These are phyloP conservation scores for Theristicus caerulescens DNA, from an alignment of 2,113 vertebrate species.

Conservation along the genomic window DNA sequence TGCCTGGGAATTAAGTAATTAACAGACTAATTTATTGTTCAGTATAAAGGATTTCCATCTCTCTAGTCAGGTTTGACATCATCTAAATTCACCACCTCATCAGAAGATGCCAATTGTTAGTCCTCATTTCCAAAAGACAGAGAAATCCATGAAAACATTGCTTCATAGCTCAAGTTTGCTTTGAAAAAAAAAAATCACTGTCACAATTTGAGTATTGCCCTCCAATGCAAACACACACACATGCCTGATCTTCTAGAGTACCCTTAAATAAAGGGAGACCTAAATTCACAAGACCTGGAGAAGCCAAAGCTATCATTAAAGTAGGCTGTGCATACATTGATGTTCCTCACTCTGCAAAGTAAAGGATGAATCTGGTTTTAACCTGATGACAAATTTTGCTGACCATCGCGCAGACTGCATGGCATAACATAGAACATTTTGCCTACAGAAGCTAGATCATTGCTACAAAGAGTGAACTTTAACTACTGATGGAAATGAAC, in stretches of 20 bases:
- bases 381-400: not conserved
- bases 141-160: not conserved
- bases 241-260: not conserved
- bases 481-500: not conserved
- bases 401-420: not conserved
- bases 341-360: not conserved
- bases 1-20: slow-evolving; percentile 37
- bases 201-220: not conserved
- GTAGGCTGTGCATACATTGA: not conserved
- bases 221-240: not conserved
- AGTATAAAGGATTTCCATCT: not conserved
- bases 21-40: slow-evolving; percentile 25
- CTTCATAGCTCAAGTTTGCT: not conserved
- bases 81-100: not conserved
- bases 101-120: not conserved
- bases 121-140: not conserved
- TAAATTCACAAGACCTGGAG: not conserved
- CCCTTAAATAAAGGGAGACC: not conserved
- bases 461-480: not conserved
- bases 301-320: not conserved
- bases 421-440: not conserved
- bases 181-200: not conserved
- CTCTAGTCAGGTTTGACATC: not conserved
- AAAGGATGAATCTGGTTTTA: not conserved
- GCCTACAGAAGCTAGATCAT: not conserved